Conservation (phyloP, 2,797 vertebrate species). For the Anas flavirostris region DNA sequence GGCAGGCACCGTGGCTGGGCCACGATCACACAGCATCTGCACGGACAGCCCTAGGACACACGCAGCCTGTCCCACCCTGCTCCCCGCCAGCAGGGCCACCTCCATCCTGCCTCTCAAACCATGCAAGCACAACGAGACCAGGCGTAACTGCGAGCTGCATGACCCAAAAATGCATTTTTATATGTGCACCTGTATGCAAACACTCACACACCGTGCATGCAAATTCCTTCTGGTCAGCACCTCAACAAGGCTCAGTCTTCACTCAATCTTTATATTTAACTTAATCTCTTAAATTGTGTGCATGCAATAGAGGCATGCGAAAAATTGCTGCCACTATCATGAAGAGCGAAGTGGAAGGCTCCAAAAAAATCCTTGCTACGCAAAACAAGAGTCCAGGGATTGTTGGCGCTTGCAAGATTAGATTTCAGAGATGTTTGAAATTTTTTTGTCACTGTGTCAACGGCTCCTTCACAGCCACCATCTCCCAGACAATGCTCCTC, state of each 20-base stretch:
- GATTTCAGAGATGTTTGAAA: not conserved
- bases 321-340: not conserved
- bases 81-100: too few species aligned
- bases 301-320: not conserved
- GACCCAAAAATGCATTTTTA: not conserved
- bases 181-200: not conserved
- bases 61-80: not conserved
- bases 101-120: not conserved
- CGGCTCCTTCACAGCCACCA: not conserved
- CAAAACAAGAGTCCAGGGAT: not conserved
- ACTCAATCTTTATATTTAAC: not conserved
- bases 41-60: too few species aligned
- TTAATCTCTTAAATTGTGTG: not conserved
- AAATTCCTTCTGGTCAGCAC: not conserved
- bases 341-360: not conserved
- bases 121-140: not conserved
- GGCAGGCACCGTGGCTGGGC: too few species aligned
- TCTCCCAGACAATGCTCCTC: not conserved
- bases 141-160: not conserved
- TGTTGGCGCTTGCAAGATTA: not conserved
- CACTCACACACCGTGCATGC: not conserved
- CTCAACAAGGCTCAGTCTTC: not conserved
- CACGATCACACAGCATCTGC: not conserved
- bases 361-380: not conserved
- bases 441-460: not conserved